A percentile compares a stretch with the other conserved stretches of the same genome.
phyloP scores from a whole-genome alignment of 2,888 invertebrate species.

The Pristionchus exspectatus region DNA sequence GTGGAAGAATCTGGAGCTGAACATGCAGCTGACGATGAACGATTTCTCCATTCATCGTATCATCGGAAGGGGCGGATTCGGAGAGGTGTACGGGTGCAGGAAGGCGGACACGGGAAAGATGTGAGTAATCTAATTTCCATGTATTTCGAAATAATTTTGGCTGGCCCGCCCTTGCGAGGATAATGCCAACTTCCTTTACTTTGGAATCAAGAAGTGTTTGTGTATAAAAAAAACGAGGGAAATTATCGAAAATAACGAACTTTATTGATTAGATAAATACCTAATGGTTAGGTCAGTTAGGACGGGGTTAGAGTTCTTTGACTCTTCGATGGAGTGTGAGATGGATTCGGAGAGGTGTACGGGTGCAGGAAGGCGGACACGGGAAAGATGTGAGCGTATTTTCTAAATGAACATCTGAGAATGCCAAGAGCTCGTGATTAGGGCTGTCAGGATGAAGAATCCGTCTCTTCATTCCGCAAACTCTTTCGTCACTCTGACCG shows the following conservation, averaged over 20 bases:
- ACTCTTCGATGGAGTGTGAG: too few relatives aligned
- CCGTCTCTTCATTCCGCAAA: too few relatives aligned
- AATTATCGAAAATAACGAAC: too few relatives aligned
- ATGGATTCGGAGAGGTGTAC: slow-evolving; percentile 99
- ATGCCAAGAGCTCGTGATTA: too few relatives aligned
- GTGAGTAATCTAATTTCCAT: slow-evolving; percentile 82
- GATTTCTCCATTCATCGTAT: slow-evolving; percentile 99
- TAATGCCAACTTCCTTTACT: too few relatives aligned
- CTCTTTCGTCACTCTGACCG: too few relatives aligned
- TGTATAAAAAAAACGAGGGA: too few relatives aligned
- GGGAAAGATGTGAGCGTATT: slow-evolving; percentile 95
- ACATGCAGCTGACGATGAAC: slow-evolving; percentile 99
- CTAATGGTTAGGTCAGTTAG: slow-evolving; percentile 94
- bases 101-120: slow-evolving; percentile 99
- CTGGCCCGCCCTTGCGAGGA: too few relatives aligned
- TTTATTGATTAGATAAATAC: background rate
- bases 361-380: slow-evolving; percentile 99
- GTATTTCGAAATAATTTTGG: background rate
- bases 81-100: slow-evolving; percentile 98
- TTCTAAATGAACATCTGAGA: too few relatives aligned
- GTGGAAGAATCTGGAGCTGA: slow-evolving; percentile 99
- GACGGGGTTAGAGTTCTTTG: too few relatives aligned
- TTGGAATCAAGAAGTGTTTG: too few relatives aligned
- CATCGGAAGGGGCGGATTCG: slow-evolving; percentile 98
- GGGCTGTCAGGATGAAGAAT: too few relatives aligned